These are phyloP conservation scores for Corydoras maculifer DNA, from an alignment of 2,113 vertebrate species.

Conservation along the genomic window DNA sequence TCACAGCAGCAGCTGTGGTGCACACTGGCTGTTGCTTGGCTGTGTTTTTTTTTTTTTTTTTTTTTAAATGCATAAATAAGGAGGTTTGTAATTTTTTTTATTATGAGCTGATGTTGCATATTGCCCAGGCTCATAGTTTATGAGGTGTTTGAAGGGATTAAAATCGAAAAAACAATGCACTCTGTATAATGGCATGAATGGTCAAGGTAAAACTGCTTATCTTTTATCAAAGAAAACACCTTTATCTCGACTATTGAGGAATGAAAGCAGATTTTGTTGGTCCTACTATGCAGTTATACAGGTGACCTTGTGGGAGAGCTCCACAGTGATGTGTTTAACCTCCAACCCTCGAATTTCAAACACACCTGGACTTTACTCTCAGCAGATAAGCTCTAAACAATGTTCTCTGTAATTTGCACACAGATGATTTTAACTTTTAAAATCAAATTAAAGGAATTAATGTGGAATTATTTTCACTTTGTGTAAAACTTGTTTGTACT, in stretches of 20 bases:
- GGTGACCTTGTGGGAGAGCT: constrained; percentile 52
- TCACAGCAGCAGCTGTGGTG: constrained; percentile 40
- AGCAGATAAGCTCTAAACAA: constrained; percentile 13
- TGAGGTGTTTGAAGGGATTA: too few relatives aligned
- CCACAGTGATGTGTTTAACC: constrained; percentile 30
- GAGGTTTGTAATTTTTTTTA: background rate
- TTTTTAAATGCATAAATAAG: constrained; percentile 11
- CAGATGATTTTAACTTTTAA: too few relatives aligned
- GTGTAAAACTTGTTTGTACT: too few relatives aligned
- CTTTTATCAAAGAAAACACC: constrained; percentile 35
- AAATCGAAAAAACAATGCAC: too few relatives aligned
- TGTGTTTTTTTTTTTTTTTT: constrained; percentile 19
- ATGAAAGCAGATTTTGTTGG: constrained; percentile 24
- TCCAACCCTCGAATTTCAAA: constrained; percentile 17
- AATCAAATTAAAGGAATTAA: too few relatives aligned
- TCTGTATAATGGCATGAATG: background rate
- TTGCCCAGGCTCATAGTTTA: background rate
- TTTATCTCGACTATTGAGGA: constrained; percentile 37
- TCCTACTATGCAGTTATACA: constrained; percentile 27
- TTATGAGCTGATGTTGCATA: background rate
- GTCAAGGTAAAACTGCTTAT: constrained; percentile 36
- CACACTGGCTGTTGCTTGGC: constrained; percentile 22
- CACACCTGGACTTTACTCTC: constrained; percentile 9
- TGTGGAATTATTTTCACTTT: too few relatives aligned
- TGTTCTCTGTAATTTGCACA: too few relatives aligned